These are phyloP conservation scores for Procavia capensis DNA, from an alignment of 2,113 vertebrate genomes.

Conservation along the genomic window DNA sequence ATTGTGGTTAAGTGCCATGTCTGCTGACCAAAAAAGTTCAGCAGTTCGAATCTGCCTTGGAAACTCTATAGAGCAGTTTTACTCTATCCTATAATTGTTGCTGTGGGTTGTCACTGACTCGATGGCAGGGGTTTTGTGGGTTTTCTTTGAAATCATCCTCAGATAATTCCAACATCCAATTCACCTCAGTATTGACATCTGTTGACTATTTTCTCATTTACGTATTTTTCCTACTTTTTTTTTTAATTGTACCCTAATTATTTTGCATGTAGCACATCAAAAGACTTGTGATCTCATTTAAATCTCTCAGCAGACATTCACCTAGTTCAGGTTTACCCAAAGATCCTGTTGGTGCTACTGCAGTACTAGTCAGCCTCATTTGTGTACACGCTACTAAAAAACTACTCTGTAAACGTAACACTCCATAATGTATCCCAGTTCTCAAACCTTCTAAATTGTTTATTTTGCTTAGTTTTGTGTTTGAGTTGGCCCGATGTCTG, in stretches of 20 bases:
- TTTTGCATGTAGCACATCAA: neutral
- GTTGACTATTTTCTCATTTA: neutral
- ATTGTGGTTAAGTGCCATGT: too few relatives aligned
- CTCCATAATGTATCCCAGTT: neutral
- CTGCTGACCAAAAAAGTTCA: too few relatives aligned
- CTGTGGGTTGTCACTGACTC: too few relatives aligned
- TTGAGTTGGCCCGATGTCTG: neutral
- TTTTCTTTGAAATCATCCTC: neutral
- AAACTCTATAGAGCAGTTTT: too few relatives aligned
- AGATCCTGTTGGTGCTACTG: neutral
- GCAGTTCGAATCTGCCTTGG: too few relatives aligned
- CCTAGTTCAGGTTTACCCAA: neutral
- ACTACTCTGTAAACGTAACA: neutral
- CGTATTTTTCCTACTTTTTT: neutral
- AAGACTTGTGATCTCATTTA: neutral
- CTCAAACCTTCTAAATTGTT: neutral
- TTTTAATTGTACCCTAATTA: neutral
- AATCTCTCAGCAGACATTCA: neutral
- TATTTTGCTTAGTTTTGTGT: neutral
- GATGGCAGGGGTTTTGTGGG: too few relatives aligned
- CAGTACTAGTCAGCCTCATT: neutral
- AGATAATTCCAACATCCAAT: neutral
- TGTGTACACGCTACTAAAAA: neutral
- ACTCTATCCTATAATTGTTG: too few relatives aligned
- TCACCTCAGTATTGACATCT: neutral